Percentiles rank a stretch among this genome's conserved stretches.
phyloP scores from a whole-genome alignment of 1,140 invertebrate species.

The Nylanderia fulva region DNA sequence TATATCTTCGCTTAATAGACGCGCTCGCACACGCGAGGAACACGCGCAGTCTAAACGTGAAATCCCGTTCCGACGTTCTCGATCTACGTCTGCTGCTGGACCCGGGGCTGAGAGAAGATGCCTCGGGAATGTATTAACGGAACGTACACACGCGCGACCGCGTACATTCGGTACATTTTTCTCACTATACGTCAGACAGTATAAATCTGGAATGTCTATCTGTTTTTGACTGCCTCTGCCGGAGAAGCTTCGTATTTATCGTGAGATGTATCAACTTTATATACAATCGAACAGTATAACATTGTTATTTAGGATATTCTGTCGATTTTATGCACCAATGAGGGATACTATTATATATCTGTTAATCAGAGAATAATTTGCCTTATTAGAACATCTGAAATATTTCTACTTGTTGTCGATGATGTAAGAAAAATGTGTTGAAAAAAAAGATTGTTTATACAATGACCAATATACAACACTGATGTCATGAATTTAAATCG shows the following conservation, averaged over 20 bases:
- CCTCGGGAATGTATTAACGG: constrained; percentile 59
- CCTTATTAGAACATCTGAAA: background rate
- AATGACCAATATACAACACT: too few relatives aligned
- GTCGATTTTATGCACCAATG: background rate
- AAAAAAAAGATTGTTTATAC: background rate
- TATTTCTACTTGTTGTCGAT: background rate
- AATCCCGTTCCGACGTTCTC: constrained; percentile 74
- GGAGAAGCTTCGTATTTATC: background rate
- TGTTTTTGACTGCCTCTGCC: constrained; percentile 35
- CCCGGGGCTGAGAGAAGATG: constrained; percentile 47
- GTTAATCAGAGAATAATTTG: background rate
- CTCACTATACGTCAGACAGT: constrained; percentile 44
- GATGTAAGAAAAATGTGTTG: background rate
- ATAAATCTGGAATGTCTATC: constrained; percentile 49
- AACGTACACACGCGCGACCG: constrained; percentile 2
- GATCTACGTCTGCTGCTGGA: constrained; percentile 63
- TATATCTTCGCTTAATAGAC: constrained; percentile 8
- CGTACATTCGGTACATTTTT: constrained; percentile 56
- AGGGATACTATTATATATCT: background rate
- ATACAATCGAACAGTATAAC: background rate
- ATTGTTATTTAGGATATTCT: background rate
- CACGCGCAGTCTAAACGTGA: constrained; percentile 58
- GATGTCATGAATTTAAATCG: too few relatives aligned
- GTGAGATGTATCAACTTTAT: background rate
- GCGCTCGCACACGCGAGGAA: constrained; percentile 26